These are phyloP conservation scores for Telmatherina bonti DNA, from an alignment of 2,797 vertebrate species.

Conservation along the genomic window DNA sequence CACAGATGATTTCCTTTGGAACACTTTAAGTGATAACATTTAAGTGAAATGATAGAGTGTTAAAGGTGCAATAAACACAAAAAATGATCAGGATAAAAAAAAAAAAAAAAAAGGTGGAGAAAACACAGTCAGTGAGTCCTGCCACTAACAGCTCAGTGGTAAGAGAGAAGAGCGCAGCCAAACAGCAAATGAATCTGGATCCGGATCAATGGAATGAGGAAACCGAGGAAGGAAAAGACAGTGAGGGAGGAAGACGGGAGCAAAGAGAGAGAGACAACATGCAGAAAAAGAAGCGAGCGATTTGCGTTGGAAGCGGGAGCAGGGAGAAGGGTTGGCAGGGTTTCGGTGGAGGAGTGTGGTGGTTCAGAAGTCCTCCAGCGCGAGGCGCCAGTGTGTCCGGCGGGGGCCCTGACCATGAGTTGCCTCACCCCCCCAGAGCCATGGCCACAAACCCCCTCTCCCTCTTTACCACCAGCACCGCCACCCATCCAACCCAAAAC, in stretches of 20 bases:
- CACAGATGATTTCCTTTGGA: constrained; percentile 81
- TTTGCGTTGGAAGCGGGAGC: constrained; percentile 79
- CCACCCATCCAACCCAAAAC: constrained; percentile 85
- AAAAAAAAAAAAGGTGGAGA: constrained; percentile 56
- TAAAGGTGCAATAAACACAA: constrained; percentile 59
- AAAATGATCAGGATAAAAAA: no score
- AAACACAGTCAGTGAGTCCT: constrained; percentile 55
- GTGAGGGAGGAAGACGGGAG: constrained; percentile 47
- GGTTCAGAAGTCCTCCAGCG: constrained; percentile 92
- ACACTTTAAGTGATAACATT: constrained; percentile 76
- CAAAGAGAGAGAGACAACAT: constrained; percentile 53
- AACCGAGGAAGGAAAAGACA: constrained; percentile 57
- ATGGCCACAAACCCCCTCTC: constrained; percentile 80
- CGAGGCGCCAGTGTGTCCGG: constrained; percentile 91
- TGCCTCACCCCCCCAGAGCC: constrained; percentile 85
- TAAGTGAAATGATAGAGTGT: constrained; percentile 49
- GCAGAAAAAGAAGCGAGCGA: constrained; percentile 75
- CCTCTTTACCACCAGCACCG: constrained; percentile 77
- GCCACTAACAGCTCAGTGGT: constrained; percentile 46
- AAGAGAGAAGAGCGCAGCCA: constrained; percentile 45
- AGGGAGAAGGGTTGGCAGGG: constrained; percentile 84
- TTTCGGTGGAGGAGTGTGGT: constrained; percentile 89
- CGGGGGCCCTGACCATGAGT: constrained; percentile 88
- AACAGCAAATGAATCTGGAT: constrained; percentile 70
- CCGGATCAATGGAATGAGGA: constrained; percentile 57